Percentiles rank a stretch among this genome's conserved stretches.
phyloP scores from a whole-genome alignment of 2,797 vertebrate genomes.

The Pseudomugil tenellus region DNA sequence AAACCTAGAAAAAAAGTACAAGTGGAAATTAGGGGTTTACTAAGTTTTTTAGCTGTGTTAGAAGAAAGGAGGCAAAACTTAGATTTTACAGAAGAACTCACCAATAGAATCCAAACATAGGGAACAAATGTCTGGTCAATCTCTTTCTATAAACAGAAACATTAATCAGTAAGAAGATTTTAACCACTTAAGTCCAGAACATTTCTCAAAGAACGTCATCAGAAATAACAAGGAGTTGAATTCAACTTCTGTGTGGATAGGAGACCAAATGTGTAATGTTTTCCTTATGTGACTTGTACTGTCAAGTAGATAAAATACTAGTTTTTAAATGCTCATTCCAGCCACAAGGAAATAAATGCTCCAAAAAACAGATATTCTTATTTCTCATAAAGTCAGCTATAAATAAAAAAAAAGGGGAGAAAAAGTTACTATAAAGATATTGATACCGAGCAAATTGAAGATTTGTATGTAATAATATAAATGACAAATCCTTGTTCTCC shows the following conservation, averaged over 20 bases:
- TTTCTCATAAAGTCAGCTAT: neutral
- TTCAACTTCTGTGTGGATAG: neutral
- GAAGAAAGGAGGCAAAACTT: neutral
- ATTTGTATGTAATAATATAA: neutral
- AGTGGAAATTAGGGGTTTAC: neutral
- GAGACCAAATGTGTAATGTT: too few species aligned
- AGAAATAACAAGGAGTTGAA: neutral
- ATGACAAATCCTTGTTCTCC: neutral
- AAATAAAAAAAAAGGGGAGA: neutral
- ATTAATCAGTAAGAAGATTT: neutral
- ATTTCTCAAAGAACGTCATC: neutral
- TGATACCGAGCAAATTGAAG: neutral
- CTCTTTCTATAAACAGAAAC: slow-evolving; percentile 51
- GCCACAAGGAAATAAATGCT: neutral
- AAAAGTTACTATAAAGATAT: neutral
- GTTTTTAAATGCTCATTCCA: too few species aligned
- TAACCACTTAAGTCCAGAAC: too few species aligned
- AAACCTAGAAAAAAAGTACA: slow-evolving; percentile 32
- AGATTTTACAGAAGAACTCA: slow-evolving; percentile 26
- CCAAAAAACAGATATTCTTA: too few species aligned
- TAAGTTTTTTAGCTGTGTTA: neutral
- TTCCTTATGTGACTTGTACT: too few species aligned
- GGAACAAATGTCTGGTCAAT: slow-evolving; percentile 66
- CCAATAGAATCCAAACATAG: slow-evolving; percentile 56
- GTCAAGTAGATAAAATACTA: too few species aligned